These are phyloP conservation scores for Leptonema lineaticorne DNA, from an alignment of 1,140 invertebrate species.

Conservation along the genomic window DNA sequence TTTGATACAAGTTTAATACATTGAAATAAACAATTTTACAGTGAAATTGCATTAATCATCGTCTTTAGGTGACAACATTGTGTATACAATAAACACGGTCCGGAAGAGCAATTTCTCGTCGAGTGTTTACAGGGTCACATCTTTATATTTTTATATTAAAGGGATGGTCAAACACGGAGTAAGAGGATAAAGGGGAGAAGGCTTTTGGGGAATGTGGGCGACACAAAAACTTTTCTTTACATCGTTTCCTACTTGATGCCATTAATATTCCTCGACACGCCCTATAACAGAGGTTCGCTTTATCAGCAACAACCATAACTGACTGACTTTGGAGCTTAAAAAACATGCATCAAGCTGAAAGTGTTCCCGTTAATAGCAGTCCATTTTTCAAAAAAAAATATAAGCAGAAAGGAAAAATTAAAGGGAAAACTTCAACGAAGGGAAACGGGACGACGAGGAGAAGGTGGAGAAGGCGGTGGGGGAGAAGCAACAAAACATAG, in stretches of 20 bases:
- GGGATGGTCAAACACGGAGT: not conserved
- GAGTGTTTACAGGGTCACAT: not conserved
- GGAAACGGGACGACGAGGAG: not conserved
- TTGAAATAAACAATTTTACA: too few relatives aligned
- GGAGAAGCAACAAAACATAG: not conserved
- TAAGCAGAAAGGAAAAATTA: too few relatives aligned
- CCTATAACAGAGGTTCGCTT: not conserved
- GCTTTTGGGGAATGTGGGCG: not conserved
- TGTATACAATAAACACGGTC: slow-evolving; percentile 2
- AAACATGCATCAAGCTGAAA: too few relatives aligned
- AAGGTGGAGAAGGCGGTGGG: not conserved
- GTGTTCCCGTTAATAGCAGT: too few relatives aligned
- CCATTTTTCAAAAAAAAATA: too few relatives aligned
- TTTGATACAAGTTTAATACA: too few relatives aligned
- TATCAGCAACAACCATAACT: slow-evolving; percentile 16
- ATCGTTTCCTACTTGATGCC: slow-evolving; percentile 24
- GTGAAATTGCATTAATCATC: slow-evolving; percentile 14
- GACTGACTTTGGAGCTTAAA: too few relatives aligned
- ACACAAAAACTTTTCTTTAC: slow-evolving; percentile 17
- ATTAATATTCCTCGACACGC: slow-evolving; percentile 25
- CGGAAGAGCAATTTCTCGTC: not conserved
- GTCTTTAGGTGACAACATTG: not conserved
- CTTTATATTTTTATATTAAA: slow-evolving; percentile 8
- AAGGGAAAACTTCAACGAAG: too few relatives aligned
- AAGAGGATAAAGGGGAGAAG: not conserved